These are phyloP conservation scores for Drosophila nikananu DNA, from an alignment of 1,140 invertebrate species.

Conservation along the genomic window DNA sequence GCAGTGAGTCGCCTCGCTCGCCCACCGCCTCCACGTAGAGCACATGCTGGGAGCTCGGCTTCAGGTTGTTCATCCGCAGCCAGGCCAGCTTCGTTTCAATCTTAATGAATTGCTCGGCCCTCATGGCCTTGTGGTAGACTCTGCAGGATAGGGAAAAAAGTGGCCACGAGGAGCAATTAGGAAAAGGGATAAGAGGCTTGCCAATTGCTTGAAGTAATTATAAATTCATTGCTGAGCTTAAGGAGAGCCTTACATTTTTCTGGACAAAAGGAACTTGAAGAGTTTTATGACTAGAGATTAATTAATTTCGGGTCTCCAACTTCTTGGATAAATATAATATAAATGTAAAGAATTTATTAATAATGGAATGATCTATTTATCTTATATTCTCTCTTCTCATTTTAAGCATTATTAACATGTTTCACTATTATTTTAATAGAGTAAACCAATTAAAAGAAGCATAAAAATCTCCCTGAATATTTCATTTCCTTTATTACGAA, in stretches of 20 bases:
- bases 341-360: too few species aligned
- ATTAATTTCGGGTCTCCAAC: too few species aligned
- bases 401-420: too few species aligned
- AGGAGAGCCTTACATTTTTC: too few species aligned
- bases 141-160: slow-evolving; percentile 80
- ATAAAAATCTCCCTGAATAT: too few species aligned
- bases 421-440: too few species aligned
- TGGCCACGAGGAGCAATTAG: neutral
- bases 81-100: slow-evolving; percentile 89
- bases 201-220: slow-evolving; percentile 1
- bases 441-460: too few species aligned
- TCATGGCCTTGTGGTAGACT: slow-evolving; percentile 89
- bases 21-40: slow-evolving; percentile 90
- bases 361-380: too few species aligned
- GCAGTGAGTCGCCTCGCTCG: slow-evolving; percentile 89
- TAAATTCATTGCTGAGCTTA: neutral
- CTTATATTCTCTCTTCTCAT: too few species aligned
- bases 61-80: slow-evolving; percentile 89
- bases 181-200: neutral
- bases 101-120: slow-evolving; percentile 87
- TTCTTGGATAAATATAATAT: too few species aligned
- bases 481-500: neutral
- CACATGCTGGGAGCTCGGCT: slow-evolving; percentile 92
- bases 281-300: too few species aligned
- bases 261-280: neutral